Base-by-base conservation (phyloP, 2,113 vertebrate species). In the Aldabrachelys gigantea region DNA sequence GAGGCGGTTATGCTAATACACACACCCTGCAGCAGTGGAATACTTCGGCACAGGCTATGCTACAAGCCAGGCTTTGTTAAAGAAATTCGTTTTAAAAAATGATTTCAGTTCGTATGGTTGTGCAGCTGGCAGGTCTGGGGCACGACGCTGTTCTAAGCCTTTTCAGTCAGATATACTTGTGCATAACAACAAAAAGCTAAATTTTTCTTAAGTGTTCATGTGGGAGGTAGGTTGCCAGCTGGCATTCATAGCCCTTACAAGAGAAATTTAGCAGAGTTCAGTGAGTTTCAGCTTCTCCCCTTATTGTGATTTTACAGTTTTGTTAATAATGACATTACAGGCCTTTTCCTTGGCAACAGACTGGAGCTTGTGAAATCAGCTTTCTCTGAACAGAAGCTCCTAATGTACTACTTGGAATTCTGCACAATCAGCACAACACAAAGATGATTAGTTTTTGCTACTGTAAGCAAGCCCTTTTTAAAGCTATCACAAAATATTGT, bases 401-500 rank as follows among this genome's bases (percentile, higher is more conserved):
- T 69, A 38, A 57, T 19, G 29, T 0, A 13, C 65, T 82, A 57
- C 92, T 50, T 78, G 69, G 90, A 95, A 87, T 94, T 80, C 35
- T 2, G 25, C 29, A 90, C 79, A 87, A 83, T 78, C 53, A 50
- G 29, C 56, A 57, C 65, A 52, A 78, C 56, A 56, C 65, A 50
- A 78, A 89, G 90, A 93, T 82, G 47, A 91, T 50, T 44, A 90
- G 83, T 27, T 41, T 62, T 88, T 72, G 84, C 22, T 41, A 56
- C 89, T n/a, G 90, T 91, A 95, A 44, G 87, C 86, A 87, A 84
- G n/a, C n/a, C 76, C 69, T 53, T 90, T 80, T 81, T 86, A 88
- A 75, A 85, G 80, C 41, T 56, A 13, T 86, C 89, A 47, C 47
- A 90, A 54, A 75, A 4, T 85, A 81, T 16, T 84, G n/a, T 14